phyloP scores from a whole-genome alignment of 2,113 vertebrate species.

The Stomatorhinus ivindoensis region DNA sequence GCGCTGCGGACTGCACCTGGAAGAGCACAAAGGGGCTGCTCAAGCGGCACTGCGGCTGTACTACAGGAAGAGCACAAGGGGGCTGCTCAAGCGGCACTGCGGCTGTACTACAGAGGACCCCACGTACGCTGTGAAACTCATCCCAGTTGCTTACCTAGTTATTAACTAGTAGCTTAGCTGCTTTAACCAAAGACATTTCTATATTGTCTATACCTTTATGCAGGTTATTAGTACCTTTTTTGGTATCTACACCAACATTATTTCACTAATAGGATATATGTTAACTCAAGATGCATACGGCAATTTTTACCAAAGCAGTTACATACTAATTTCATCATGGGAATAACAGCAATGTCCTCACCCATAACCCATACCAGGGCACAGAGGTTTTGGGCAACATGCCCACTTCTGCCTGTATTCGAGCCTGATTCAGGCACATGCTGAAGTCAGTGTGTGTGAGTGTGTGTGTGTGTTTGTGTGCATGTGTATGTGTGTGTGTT shows the following conservation, averaged over 20 bases:
- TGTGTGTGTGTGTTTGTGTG: not conserved
- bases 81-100: not conserved
- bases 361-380: not conserved
- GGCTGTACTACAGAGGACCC: not conserved
- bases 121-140: not conserved
- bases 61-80: not conserved
- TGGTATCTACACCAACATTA: not conserved
- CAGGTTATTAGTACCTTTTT: not conserved
- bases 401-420: not conserved
- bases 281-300: not conserved
- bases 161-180: not conserved
- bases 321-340: not conserved
- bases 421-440: not conserved
- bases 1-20: constrained; percentile 81
- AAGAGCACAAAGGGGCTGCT: not conserved
- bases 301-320: not conserved
- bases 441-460: not conserved
- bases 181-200: not conserved
- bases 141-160: not conserved
- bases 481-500: not conserved
- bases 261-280: not conserved
- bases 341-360: not conserved
- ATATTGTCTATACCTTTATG: not conserved
- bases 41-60: not conserved
- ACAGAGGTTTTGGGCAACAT: no score